A percentile compares a stretch with the other conserved stretches of the same genome.
Conservation (phyloP, 2,888 invertebrate genomes). For the Lepidocyrtinus sp. region DNA sequence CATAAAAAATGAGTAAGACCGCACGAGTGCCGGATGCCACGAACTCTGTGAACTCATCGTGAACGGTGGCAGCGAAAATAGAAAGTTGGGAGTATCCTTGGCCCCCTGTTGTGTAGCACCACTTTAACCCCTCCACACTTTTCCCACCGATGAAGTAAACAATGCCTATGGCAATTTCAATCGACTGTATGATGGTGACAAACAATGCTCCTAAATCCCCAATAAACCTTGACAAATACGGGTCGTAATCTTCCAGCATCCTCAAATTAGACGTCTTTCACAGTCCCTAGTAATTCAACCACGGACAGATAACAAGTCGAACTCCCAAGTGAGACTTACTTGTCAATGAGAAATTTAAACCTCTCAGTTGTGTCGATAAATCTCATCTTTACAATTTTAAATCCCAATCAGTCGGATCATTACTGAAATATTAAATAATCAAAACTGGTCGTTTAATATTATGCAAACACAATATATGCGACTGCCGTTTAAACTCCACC, state of each 20-base stretch:
- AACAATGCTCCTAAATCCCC: constrained; percentile 44
- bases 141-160: constrained; percentile 54
- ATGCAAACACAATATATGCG: no score
- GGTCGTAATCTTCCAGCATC: constrained; percentile 53
- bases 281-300: no score
- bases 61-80: not conserved
- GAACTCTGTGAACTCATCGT: constrained; percentile 52
- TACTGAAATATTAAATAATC: no score
- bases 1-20: constrained; percentile 53
- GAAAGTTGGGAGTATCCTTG: not conserved
- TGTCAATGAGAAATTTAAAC: no score
- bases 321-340: no score
- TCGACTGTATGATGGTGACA: constrained; percentile 6
- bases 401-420: no score
- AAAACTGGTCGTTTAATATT: no score
- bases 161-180: constrained; percentile 52
- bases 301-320: no score
- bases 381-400: no score
- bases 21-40: constrained; percentile 41
- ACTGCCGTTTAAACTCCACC: no score
- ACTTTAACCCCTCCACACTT: constrained; percentile 20
- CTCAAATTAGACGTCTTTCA: no score
- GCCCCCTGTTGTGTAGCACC: constrained; percentile 3
- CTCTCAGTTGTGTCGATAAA: no score
- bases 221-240: constrained; percentile 44